These are phyloP conservation scores for Opisthograptis luteolata DNA, from an alignment of 2,888 invertebrate genomes.

Conservation along the genomic window DNA sequence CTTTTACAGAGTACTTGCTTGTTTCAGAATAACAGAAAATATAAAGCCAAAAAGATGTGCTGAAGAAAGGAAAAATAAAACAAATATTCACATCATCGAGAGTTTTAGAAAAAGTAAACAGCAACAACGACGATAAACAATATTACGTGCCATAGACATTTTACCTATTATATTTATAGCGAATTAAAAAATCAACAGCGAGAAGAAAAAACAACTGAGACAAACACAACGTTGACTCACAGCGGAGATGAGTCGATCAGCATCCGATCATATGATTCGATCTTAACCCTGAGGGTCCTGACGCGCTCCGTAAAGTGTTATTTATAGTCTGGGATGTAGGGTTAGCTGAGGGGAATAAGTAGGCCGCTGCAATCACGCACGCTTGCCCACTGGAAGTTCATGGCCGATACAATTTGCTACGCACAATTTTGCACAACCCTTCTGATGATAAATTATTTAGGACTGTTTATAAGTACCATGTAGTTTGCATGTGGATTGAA, in stretches of 20 bases:
- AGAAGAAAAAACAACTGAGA: not conserved
- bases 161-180: too few species aligned
- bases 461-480: too few species aligned
- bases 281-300: constrained; percentile 23
- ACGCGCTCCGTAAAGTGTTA: constrained; percentile 13
- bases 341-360: constrained; percentile 50
- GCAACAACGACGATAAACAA: too few species aligned
- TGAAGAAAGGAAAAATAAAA: too few species aligned
- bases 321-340: constrained; percentile 28
- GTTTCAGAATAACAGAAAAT: too few species aligned
- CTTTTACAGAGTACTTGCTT: too few species aligned
- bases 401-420: constrained; percentile 46
- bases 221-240: constrained; percentile 8
- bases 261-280: constrained; percentile 25
- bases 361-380: constrained; percentile 53
- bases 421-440: constrained; percentile 27
- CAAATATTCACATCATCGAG: too few species aligned
- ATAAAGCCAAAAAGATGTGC: too few species aligned
- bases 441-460: constrained; percentile 16
- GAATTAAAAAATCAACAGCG: too few species aligned
- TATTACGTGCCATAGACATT: too few species aligned
- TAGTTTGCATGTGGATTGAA: too few species aligned
- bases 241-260: constrained; percentile 16
- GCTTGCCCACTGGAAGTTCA: constrained; percentile 48
- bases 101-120: too few species aligned